phyloP scores from a whole-genome alignment of 2,888 invertebrate species.

The Allolobophora icterica region DNA sequence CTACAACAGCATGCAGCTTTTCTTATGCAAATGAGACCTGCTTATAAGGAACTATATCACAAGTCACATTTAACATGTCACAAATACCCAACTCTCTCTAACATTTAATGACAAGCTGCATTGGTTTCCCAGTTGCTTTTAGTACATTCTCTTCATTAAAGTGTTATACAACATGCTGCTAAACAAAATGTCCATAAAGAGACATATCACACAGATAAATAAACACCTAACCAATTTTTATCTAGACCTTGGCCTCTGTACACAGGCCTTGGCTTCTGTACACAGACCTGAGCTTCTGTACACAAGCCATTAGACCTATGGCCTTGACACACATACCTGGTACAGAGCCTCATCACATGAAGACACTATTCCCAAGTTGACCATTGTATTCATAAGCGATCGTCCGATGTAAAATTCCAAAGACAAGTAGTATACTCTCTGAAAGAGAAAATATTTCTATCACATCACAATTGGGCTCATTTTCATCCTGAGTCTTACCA shows the following conservation, averaged over 20 bases:
- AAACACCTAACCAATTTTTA: too few species aligned
- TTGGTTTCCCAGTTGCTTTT: too few species aligned
- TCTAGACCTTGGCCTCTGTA: background rate
- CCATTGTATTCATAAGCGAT: constrained; percentile 96
- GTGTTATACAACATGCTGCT: too few species aligned
- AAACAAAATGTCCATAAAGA: too few species aligned
- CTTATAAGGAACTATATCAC: too few species aligned
- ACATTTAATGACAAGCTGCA: too few species aligned
- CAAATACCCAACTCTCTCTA: too few species aligned
- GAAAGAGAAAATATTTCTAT: constrained; percentile 61
- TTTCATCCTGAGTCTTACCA: background rate
- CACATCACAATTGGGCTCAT: background rate
- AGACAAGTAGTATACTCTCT: constrained; percentile 98
- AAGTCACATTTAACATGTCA: too few species aligned
- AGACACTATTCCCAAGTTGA: constrained; percentile 95
- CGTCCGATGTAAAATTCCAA: constrained; percentile 99
- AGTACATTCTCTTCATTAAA: too few species aligned
- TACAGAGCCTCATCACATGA: constrained; percentile 98
- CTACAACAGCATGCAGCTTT: too few species aligned
- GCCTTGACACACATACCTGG: constrained; percentile 70
- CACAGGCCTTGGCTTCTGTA: background rate
- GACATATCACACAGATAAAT: too few species aligned
- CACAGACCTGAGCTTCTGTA: background rate
- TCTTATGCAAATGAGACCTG: too few species aligned
- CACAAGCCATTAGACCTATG: background rate